Evolutionary conservation across 2,888 invertebrate genomes (phyloP).

Genomic region (Agrotis ipsilon): DNA sequence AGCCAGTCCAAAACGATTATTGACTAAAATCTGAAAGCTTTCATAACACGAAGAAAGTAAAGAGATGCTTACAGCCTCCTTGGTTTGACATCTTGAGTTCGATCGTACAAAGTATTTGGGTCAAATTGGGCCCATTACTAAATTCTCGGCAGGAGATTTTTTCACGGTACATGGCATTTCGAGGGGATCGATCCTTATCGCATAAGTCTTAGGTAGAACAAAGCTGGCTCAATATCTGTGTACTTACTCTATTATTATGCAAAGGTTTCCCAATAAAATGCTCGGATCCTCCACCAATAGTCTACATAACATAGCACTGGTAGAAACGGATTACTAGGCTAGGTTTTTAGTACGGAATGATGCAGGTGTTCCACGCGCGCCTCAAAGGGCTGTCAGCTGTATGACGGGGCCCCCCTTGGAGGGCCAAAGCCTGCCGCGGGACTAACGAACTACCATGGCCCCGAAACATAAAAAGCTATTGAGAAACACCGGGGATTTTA

Average conservation of each 20-base stretch:
- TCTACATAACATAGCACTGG: no score
- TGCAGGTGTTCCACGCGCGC: no score
- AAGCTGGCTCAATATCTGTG: neutral
- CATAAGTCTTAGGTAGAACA: neutral
- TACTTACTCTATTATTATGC: neutral
- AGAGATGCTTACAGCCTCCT: neutral
- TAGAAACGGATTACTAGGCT: no score
- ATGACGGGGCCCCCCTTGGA: no score
- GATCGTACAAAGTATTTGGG: neutral
- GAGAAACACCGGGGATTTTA: no score
- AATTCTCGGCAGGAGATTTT: neutral
- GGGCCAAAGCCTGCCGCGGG: no score
- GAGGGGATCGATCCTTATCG: neutral
- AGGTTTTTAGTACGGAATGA: no score
- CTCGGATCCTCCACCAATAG: no score
- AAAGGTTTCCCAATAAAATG: neutral
- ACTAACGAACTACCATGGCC: no score
- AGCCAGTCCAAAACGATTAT: neutral
- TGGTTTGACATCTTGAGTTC: neutral
- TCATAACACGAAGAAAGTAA: neutral
- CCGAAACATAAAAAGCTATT: no score
- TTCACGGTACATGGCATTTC: neutral
- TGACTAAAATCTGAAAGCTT: neutral
- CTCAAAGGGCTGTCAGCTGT: no score
- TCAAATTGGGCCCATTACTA: neutral